Percentiles rank a stretch among this genome's conserved stretches.
Evolutionary conservation across 2,888 invertebrate genomes (phyloP).

Genomic region (Axea sp.): DNA sequence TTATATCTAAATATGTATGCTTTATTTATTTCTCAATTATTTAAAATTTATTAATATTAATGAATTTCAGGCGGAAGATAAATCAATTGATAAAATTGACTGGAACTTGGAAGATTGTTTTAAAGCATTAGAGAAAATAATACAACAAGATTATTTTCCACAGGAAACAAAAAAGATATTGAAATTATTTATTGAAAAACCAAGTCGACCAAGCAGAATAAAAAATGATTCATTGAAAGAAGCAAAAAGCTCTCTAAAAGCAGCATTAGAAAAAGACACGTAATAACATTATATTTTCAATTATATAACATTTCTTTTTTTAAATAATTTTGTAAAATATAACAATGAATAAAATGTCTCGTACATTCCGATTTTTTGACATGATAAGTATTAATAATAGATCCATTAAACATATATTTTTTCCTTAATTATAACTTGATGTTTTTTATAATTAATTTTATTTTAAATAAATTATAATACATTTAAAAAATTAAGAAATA

Average conservation of each 20-base stretch:
- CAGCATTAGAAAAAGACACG: slow-evolving; percentile 66
- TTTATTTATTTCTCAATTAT: not conserved
- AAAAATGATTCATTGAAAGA: slow-evolving; percentile 73
- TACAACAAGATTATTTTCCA: slow-evolving; percentile 81
- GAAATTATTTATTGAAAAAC: slow-evolving; percentile 80
- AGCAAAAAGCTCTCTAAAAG: slow-evolving; percentile 72
- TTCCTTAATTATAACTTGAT: no score
- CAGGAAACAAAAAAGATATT: slow-evolving; percentile 80
- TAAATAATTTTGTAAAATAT: slow-evolving; percentile 2
- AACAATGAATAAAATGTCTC: slow-evolving; percentile 9
- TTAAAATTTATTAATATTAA: not conserved
- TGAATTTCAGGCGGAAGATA: slow-evolving; percentile 84
- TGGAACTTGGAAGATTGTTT: slow-evolving; percentile 83
- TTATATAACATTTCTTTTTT: not conserved
- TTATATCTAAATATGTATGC: not conserved
- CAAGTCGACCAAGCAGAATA: slow-evolving; percentile 70
- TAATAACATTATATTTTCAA: no score
- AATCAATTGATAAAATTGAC: slow-evolving; percentile 81
- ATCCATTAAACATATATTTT: no score
- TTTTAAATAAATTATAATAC: not conserved
- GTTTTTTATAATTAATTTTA: not conserved
- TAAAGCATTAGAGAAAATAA: slow-evolving; percentile 81
- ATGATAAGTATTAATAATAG: no score
- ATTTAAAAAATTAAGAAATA: no score
- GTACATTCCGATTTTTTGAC: slow-evolving; percentile 9